Base-by-base conservation (phyloP, 2,797 vertebrate species). In the Pelobates cultripes region DNA sequence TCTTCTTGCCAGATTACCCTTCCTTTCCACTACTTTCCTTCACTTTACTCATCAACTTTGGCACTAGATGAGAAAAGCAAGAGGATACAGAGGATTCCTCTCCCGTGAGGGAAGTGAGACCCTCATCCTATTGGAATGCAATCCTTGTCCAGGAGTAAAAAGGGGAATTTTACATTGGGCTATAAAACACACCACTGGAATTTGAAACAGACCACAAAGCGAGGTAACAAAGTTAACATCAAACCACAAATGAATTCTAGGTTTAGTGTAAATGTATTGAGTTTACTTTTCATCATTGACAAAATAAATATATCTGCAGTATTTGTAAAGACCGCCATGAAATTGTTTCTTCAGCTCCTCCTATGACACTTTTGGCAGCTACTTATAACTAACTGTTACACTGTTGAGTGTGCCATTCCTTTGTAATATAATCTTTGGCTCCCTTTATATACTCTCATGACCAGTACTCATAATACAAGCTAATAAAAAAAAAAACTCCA, bases 21-120 rank as follows among this genome's bases (percentile, higher is more conserved):
- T 75, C 77, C 82, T 73, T 70, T 83, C 60, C 40, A 28, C 70
- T 43, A 63, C 75, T 79, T 75, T 60, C 73, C 73, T 76, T 61
- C 41, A 66, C 4, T 75, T 80, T 84, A 84, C 73, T 84, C 82
- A 84, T 84, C 67, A n/a, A 66, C 9, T 28, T 76, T 84, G 82
- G 82, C 82, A 84, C 66, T 5, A 17, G 73, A 79, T 84, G 12
- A 84, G 64, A 83, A 45, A 53, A 17, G 77, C 57, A 47, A 67
- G 61, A 84, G 82, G 77, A 80, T 80, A 76, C 69, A 84, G 73
- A 76, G 73, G 77, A 84, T 76, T 80, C 82, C 67, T 79, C 82
- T 79, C 12, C 60, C 66, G 77, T 84, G 82, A 84, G 73, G 60
- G 82, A 70, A 70, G 12, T 45, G 77, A 43, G 77, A 72, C 77